Base-by-base conservation (phyloP, 2,797 vertebrate genomes). In the Cichlasoma orientale region DNA sequence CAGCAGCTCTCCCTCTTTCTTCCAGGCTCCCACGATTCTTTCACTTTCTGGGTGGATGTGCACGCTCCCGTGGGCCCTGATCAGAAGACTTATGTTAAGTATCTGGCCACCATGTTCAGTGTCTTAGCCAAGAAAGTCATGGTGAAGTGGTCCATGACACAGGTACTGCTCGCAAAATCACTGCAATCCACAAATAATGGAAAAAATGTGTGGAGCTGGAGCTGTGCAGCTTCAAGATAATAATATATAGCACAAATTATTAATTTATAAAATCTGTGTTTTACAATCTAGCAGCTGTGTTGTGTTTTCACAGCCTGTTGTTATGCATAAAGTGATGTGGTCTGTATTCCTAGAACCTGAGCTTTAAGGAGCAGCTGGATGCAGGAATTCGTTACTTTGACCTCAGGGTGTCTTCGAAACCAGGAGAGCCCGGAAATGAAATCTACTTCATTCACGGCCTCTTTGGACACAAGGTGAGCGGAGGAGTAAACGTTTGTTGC, bases 131-230 rank as follows among this genome's bases (percentile, higher is more conserved):
- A 97, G 89, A 99, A 97, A 86, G 93, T 98, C 38, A 99, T 99
- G 96, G 98, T 99, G 94, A 99, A 98, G 88, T 99, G 98, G 98
- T 98, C 98, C 66, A 97, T 99, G 93, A 99, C 98, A 33, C 98
- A 99, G 93, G 94, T 94, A 83, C 38, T 27, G 19, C 71, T 50
- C 41, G 72, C 36, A 76, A 76, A 16, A 72, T 57, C 29, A 7
- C 23, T 50, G 25, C 41, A 68, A 7, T 0, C 23, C 14, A 36
- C 57, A 50, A 71, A 36, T 36, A 11, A 10, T 36, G 3, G 10
- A 9, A 36, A 66, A 18, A 13, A 2, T 27, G 2, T 27, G 2
- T 47, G n/a, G 12, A 27, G 25, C 25, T 27, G 21, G 14, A 58
- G 29, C 2, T 7, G 19, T 10, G 23, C 36, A 56, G 47, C 7